Conservation (phyloP, 1,140 invertebrate genomes). For the Himalopsyche phryganea region DNA sequence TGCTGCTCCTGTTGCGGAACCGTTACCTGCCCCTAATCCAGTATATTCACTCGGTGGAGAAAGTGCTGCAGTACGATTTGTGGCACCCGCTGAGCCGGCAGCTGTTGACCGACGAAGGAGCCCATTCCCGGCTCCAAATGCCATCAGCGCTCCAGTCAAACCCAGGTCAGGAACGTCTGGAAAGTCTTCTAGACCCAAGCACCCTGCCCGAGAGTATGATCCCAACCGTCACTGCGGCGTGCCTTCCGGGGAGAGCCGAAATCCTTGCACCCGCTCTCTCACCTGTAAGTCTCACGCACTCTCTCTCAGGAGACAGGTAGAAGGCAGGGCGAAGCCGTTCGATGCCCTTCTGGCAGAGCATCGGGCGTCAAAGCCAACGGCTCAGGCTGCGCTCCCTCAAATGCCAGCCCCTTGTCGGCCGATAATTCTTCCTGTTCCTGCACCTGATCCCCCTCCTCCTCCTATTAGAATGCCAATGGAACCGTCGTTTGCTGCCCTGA, state of each 20-base stretch:
- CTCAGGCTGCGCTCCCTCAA: background rate
- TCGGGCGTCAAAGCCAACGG: constrained; percentile 58
- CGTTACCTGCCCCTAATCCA: constrained; percentile 38
- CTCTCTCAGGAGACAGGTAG: constrained; percentile 68
- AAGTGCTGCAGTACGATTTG: constrained; percentile 44
- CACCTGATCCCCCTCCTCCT: background rate
- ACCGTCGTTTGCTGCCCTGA: background rate
- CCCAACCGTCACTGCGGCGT: constrained; percentile 81
- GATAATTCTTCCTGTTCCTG: background rate
- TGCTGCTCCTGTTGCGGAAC: constrained; percentile 40
- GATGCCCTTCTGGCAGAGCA: constrained; percentile 77
- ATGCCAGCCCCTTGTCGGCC: background rate
- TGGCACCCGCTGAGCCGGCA: constrained; percentile 36
- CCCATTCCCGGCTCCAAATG: constrained; percentile 30
- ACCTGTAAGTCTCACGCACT: constrained; percentile 83
- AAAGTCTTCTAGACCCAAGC: constrained; percentile 54
- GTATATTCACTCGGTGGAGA: constrained; percentile 41
- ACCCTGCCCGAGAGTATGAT: constrained; percentile 72
- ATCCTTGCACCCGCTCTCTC: constrained; percentile 75
- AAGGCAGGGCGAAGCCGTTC: constrained; percentile 71
- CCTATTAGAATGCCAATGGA: background rate
- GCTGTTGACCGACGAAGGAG: constrained; percentile 40
- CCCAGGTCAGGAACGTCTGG: constrained; percentile 49
- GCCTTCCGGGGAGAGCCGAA: constrained; percentile 61
- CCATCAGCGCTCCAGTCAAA: constrained; percentile 36